These are phyloP conservation scores for Sphyrna mokarran DNA, from an alignment of 2,113 vertebrate genomes.

Conservation along the genomic window DNA sequence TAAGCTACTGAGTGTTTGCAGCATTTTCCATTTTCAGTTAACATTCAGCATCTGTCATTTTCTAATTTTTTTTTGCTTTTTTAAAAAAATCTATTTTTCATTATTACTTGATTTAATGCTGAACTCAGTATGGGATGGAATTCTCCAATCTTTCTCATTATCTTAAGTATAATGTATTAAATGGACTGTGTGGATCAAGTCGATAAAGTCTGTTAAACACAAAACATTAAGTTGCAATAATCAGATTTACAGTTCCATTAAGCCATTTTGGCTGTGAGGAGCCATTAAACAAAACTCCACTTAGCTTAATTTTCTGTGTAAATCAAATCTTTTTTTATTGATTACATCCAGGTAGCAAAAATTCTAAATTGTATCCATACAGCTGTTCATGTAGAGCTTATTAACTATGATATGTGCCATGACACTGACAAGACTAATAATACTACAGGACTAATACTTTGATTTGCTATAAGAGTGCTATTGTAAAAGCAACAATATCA, in stretches of 20 bases:
- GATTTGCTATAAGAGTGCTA: not conserved
- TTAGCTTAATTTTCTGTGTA: slow-evolving; percentile 35
- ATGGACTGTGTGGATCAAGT: slow-evolving; percentile 32
- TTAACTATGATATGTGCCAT: not conserved
- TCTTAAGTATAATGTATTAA: slow-evolving; percentile 36
- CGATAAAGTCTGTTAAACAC: slow-evolving; percentile 32
- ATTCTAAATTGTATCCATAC: not conserved
- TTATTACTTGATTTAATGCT: not conserved
- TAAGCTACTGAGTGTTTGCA: not conserved
- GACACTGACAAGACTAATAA: slow-evolving; percentile 1
- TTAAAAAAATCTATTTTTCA: not conserved
- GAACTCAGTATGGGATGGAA: not conserved
- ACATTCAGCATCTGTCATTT: not conserved
- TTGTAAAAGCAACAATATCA: not conserved
- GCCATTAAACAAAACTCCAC: slow-evolving; percentile 24
- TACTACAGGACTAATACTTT: not conserved
- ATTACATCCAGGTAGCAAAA: slow-evolving; percentile 23
- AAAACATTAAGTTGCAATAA: slow-evolving; percentile 37
- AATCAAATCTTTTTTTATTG: slow-evolving; percentile 32
- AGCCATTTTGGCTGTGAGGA: slow-evolving; percentile 17
- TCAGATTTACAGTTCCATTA: slow-evolving; percentile 33
- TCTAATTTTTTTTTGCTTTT: not conserved
- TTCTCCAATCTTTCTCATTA: slow-evolving; percentile 30
- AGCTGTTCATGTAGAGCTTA: not conserved
- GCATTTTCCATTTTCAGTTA: not conserved